phyloP scores from a whole-genome alignment of 2,888 invertebrate genomes.

The Melikaiella ostensackeni region DNA sequence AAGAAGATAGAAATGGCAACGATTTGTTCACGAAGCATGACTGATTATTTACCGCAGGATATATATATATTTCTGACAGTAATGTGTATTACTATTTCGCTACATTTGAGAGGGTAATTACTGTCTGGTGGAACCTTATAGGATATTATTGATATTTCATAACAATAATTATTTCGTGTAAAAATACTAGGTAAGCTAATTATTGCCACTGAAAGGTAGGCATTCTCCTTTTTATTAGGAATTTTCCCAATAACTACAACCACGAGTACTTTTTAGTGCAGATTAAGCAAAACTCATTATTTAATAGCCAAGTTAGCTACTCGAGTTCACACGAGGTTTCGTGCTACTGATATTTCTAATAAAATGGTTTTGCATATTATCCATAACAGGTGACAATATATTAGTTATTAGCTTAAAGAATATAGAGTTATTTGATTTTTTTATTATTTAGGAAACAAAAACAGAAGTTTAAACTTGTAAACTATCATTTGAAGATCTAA shows the following conservation, averaged over 20 bases:
- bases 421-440: too few species aligned
- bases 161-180: slow-evolving; percentile 27
- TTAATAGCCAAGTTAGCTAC: not conserved
- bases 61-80: slow-evolving; percentile 11
- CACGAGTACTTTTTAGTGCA: slow-evolving; percentile 5
- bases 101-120: slow-evolving; percentile 28
- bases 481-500: not conserved
- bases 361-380: not conserved
- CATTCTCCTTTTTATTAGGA: slow-evolving; percentile 7
- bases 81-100: slow-evolving; percentile 20
- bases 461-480: not conserved
- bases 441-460: not conserved
- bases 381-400: not conserved
- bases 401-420: not conserved
- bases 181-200: slow-evolving; percentile 11
- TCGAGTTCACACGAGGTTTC: not conserved
- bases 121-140: not conserved
- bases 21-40: slow-evolving; percentile 37
- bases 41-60: slow-evolving; percentile 19
- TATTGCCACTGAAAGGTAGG: not conserved
- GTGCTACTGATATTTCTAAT: too few species aligned
- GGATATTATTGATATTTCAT: slow-evolving; percentile 40
- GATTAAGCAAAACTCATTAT: slow-evolving; percentile 11
- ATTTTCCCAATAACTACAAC: slow-evolving; percentile 10
- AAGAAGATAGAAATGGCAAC: slow-evolving; percentile 27